phyloP scores from a whole-genome alignment of 1,140 invertebrate genomes.

The Oryctes rhinoceros region DNA sequence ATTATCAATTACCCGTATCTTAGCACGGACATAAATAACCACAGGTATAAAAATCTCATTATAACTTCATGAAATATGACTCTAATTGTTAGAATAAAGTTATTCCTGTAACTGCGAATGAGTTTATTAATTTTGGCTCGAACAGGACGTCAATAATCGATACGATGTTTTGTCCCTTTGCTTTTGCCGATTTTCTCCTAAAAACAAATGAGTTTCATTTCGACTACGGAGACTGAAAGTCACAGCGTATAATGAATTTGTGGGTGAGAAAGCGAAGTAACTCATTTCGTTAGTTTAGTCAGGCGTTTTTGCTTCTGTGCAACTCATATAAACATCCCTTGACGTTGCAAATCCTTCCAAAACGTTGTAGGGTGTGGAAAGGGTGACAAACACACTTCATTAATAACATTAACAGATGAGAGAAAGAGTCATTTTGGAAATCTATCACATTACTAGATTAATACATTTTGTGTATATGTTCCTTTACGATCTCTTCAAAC shows the following conservation, averaged over 20 bases:
- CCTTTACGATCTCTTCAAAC: no score
- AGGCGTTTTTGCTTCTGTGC: constrained; percentile 3
- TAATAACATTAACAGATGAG: background rate
- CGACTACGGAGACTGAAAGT: background rate
- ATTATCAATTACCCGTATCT: constrained; percentile 57
- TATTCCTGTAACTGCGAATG: constrained; percentile 44
- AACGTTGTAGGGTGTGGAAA: background rate
- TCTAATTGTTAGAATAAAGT: constrained; percentile 52
- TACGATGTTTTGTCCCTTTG: background rate
- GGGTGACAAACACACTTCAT: background rate
- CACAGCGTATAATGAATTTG: constrained; percentile 26
- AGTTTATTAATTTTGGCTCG: constrained; percentile 43
- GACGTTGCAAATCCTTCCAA: background rate
- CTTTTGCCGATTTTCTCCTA: background rate
- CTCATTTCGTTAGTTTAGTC: constrained; percentile 20
- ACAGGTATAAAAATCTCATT: constrained; percentile 54
- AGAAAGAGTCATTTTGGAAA: no score
- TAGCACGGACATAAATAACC: constrained; percentile 55
- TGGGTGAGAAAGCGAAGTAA: constrained; percentile 11
- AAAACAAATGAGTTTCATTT: constrained; percentile 13
- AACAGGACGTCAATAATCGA: background rate
- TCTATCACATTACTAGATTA: no score
- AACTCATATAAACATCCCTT: background rate
- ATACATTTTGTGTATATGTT: no score
- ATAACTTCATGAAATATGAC: constrained; percentile 56